Conservation (phyloP, 2,113 vertebrate genomes). For the Arenaria interpres region DNA sequence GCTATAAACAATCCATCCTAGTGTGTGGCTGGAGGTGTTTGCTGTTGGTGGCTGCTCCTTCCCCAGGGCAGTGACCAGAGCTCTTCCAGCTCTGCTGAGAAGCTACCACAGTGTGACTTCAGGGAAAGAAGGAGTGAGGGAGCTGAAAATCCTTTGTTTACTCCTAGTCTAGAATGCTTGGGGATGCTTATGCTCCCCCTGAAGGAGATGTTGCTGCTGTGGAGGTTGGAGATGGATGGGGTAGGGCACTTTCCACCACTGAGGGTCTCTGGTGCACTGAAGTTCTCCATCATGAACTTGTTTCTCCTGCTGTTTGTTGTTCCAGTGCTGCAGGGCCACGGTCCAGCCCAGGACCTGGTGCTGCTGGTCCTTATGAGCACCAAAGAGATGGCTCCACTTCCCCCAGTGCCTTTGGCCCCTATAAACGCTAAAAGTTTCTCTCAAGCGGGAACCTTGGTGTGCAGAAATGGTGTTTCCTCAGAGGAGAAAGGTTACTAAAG, state of each 20-base stretch:
- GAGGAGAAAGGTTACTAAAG: neutral
- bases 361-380: neutral
- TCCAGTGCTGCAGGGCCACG: neutral
- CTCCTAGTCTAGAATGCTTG: neutral
- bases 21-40: neutral
- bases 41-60: neutral
- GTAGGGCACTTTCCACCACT: neutral
- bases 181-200: neutral
- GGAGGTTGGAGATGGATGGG: accelerated
- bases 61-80: accelerated
- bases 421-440: neutral
- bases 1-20: neutral
- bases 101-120: neutral
- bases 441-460: neutral
- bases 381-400: neutral
- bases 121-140: neutral
- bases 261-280: neutral
- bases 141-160: neutral
- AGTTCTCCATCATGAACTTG: neutral
- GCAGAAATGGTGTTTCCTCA: accelerated
- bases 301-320: neutral
- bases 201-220: neutral
- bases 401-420: neutral
- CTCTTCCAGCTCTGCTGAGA: neutral
- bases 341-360: neutral